A percentile compares a stretch with the other conserved stretches of the same genome.
Conservation (phyloP, 2,888 invertebrate species). For the Strigamia transsilvanica region DNA sequence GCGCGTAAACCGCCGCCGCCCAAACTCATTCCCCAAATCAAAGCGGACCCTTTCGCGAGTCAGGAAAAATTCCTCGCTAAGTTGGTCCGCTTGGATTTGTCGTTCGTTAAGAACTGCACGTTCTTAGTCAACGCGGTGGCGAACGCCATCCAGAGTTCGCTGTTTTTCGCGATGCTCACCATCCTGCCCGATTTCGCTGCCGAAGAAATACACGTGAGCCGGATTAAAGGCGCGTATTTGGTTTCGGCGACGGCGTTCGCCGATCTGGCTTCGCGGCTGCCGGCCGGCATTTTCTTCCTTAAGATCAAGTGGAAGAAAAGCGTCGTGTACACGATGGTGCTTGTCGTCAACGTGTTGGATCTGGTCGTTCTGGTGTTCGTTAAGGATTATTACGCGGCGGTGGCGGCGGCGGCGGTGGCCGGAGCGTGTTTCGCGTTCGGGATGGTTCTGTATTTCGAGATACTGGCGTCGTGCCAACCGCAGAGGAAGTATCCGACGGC, state of each 20-base stretch:
- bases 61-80: background rate
- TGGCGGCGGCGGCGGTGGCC: background rate
- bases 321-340: background rate
- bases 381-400: background rate
- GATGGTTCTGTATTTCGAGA: slow-evolving; percentile 41
- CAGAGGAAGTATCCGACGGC: slow-evolving; percentile 3
- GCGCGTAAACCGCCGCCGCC: background rate
- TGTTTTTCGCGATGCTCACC: slow-evolving; percentile 16
- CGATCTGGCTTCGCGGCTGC: background rate
- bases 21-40: background rate
- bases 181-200: slow-evolving; percentile 40
- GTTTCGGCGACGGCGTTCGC: slow-evolving; percentile 12
- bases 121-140: slow-evolving; percentile 1
- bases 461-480: slow-evolving; percentile 34
- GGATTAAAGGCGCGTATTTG: slow-evolving; percentile 30
- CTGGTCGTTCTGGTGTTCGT: background rate
- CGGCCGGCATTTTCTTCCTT: background rate
- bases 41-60: background rate
- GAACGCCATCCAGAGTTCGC: background rate
- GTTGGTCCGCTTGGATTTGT: background rate
- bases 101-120: background rate
- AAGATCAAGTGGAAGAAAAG: background rate
- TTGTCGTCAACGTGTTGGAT: background rate
- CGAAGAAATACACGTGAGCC: slow-evolving; percentile 6
- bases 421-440: slow-evolving; percentile 38